Evolutionary conservation across 2,113 vertebrate species (phyloP), one percentile per base, ranked within the genome.

Genomic region (Aegithalos caudatus): DNA sequence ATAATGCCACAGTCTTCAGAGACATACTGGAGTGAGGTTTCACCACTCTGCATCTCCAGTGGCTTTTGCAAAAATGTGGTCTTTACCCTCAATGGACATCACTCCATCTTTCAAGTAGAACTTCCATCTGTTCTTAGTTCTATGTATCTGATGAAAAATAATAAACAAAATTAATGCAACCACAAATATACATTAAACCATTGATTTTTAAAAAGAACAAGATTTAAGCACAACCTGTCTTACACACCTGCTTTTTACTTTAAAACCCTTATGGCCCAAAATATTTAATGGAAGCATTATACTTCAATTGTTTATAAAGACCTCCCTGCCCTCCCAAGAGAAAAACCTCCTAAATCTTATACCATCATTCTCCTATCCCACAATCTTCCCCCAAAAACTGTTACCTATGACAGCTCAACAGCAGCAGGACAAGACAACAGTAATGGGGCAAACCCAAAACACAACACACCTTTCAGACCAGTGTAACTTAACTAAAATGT

Each of bases 101-200:
- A 99, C 98, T 50, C 99, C 99, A 64, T 99, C 99, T 97, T 99
- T 99, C 96, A 99, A 97, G 95, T 98, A 99, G 97, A 99, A 99
- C 97, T 99, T 99, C 99, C 99, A 99, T 84, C 98, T 99, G 97
- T 99, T 99, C 97, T 99, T 99, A 89, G 98, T 99, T 97, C 99
- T 98, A 94, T 99, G 99, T 97, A 99, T 99, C 99, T 99, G 94
- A 61, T 90, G n/a, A 69, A 76, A 84, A 81, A 64, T 57, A 80
- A 35, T 65, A 48, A 83, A 4, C 56, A 24, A 86, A 45, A 51
- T 51, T 29, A 86, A 35, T 31, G 15, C 28, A 11, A 5, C 6
- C 19, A 25, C 5, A 53, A 53, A 81, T 15, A 64, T 1, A 56
- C 12, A 42, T 27, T 44, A 81, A 21, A 72, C 7, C 33, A 56